Evolutionary conservation across 2,113 vertebrate genomes (phyloP), one percentile per base, ranked within the genome.

Genomic region (Anguilla rostrata): DNA sequence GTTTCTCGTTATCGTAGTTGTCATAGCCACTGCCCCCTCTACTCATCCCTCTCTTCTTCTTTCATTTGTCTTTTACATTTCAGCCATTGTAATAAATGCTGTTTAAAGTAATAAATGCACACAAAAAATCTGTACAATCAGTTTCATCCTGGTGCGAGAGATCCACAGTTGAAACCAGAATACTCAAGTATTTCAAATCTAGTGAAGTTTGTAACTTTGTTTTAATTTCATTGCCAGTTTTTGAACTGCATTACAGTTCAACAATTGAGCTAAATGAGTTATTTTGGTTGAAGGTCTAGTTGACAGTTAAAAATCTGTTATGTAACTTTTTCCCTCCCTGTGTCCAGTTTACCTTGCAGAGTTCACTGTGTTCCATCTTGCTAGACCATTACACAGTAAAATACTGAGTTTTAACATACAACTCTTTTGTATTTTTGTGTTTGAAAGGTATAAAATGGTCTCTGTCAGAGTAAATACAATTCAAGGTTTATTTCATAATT

Each of bases 1-100:
- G 94, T 91, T 95, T 94, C 90, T 92, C 89, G 93, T 94, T 94
- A 95, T 89, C 86, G 82, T 81, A 87, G 91, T 87, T 89, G 85
- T 78, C 82, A 86, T 89, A 56, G 53, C 60, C 60, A 66, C 60
- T 66, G 60, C 20, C 20, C 49, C 83, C 63, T 84, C 91, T 88
- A 75, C 89, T 34, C 89, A 92, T 92, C 89, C 86, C 86, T 89
- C 84, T 63, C 71, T 83, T 90, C 89, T 93, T 90, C 89, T 91
- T 89, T 18, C 39, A 34, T 85, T 88, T 86, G 75, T 39, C 39
- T 75, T 78, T 78, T 80, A 26, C n/a, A 75, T 85, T 83, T 85
- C 56, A 78, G 49, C 57, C 75, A 40, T 40, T n/a, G 53, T 9
- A 20, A 34, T 81, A 81, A 26, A 63, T 43, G 43, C 39, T 39